These are phyloP conservation scores for Agrotis clavis DNA, from an alignment of 2,888 invertebrate species.

Conservation along the genomic window DNA sequence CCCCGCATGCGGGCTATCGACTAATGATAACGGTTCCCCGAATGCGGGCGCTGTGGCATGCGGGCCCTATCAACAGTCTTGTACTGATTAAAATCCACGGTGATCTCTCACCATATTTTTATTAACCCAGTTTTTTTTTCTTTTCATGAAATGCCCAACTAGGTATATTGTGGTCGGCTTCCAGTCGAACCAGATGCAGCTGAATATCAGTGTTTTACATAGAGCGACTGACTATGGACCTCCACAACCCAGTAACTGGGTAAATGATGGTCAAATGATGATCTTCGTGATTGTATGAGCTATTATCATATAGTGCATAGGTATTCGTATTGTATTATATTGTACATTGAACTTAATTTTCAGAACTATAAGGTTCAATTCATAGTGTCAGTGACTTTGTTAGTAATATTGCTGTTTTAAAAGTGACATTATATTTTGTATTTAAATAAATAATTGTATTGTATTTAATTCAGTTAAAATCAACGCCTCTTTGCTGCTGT, in stretches of 20 bases:
- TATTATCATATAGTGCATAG: neutral
- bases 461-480: constrained; percentile 27
- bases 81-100: too few relatives aligned
- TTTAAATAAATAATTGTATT: constrained; percentile 6
- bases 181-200: neutral
- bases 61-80: too few relatives aligned
- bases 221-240: neutral
- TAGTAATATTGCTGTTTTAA: constrained; percentile 26
- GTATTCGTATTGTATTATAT: neutral
- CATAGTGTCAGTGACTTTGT: constrained; percentile 27
- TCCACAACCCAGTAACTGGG: neutral
- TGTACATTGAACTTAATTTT: neutral
- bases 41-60: too few relatives aligned
- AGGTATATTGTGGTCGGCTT: neutral
- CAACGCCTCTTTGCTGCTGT: too few relatives aligned
- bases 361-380: neutral
- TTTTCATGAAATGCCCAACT: neutral
- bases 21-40: too few relatives aligned
- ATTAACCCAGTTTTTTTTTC: neutral
- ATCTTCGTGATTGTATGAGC: neutral
- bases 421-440: constrained; percentile 52
- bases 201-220: neutral
- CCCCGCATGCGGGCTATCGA: too few relatives aligned
- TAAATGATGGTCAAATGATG: neutral
- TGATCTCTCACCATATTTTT: neutral